These are phyloP conservation scores for Helicoverpa zea DNA, from an alignment of 1,140 invertebrate genomes.

Conservation along the genomic window DNA sequence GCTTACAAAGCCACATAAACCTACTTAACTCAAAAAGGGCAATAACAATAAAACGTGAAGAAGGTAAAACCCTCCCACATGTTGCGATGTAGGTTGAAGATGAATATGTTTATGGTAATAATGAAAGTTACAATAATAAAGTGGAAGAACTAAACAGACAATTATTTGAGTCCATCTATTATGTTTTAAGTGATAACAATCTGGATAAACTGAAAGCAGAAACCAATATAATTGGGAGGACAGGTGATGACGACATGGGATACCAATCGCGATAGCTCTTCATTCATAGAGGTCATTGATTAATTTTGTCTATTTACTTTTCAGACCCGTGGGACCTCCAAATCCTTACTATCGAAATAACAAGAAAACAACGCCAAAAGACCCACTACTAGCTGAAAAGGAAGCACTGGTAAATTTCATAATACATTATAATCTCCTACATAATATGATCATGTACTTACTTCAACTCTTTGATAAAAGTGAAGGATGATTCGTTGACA, in stretches of 20 bases:
- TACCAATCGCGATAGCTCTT: too few relatives aligned
- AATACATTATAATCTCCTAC: neutral
- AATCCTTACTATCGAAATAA: conserved; percentile 71
- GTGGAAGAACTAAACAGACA: too few relatives aligned
- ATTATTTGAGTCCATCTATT: neutral
- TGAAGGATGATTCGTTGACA: too few relatives aligned
- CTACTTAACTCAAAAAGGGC: neutral
- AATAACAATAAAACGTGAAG: neutral
- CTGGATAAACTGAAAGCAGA: too few relatives aligned
- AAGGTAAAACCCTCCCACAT: neutral
- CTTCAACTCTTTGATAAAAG: neutral
- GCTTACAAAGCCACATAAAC: neutral
- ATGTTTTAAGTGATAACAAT: neutral
- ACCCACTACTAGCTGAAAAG: conserved; percentile 85
- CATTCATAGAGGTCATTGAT: neutral
- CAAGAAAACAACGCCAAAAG: conserved; percentile 68
- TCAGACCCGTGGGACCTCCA: conserved; percentile 75
- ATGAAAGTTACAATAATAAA: conserved; percentile 1
- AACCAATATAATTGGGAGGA: too few relatives aligned
- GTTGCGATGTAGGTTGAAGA: conserved; percentile 4
- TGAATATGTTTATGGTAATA: neutral
- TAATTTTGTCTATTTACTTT: conserved; percentile 38
- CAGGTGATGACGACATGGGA: too few relatives aligned
- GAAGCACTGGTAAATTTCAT: conserved; percentile 86
- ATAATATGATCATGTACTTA: neutral